Conservation (phyloP, 1,140 invertebrate species). For the Piezodorus guildinii region DNA sequence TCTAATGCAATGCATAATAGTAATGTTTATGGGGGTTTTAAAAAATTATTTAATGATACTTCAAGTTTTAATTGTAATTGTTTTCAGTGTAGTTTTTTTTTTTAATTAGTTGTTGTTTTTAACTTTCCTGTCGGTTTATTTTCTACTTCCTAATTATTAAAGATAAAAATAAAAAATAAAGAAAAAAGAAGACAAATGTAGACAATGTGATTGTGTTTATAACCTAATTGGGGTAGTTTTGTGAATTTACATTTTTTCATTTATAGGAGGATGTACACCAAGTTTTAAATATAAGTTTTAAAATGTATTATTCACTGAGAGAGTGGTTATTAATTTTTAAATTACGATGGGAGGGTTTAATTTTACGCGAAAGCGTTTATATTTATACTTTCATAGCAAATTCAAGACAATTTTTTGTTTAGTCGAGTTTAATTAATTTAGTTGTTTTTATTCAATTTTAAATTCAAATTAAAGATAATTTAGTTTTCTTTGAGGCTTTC, state of each 20-base stretch:
- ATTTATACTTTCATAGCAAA: not conserved
- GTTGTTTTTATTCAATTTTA: too few species aligned
- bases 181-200: constrained; percentile 1
- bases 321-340: not conserved
- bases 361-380: not conserved
- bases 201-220: constrained; percentile 11
- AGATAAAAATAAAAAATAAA: constrained; percentile 9
- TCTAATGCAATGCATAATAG: too few species aligned
- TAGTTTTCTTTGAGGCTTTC: constrained; percentile 6
- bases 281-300: not conserved
- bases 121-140: constrained; percentile 10
- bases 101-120: not conserved
- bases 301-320: constrained; percentile 8
- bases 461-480: not conserved
- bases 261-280: constrained; percentile 5
- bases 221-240: not conserved
- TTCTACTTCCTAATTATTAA: not conserved
- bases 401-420: constrained; percentile 1
- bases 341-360: not conserved
- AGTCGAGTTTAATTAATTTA: too few species aligned
- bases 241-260: not conserved
- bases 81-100: constrained; percentile 10
- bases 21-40: too few species aligned
- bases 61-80: too few species aligned
- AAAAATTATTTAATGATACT: too few species aligned